These are phyloP conservation scores for Bostrychus sinensis DNA, from an alignment of 2,113 vertebrate species.

Conservation along the genomic window DNA sequence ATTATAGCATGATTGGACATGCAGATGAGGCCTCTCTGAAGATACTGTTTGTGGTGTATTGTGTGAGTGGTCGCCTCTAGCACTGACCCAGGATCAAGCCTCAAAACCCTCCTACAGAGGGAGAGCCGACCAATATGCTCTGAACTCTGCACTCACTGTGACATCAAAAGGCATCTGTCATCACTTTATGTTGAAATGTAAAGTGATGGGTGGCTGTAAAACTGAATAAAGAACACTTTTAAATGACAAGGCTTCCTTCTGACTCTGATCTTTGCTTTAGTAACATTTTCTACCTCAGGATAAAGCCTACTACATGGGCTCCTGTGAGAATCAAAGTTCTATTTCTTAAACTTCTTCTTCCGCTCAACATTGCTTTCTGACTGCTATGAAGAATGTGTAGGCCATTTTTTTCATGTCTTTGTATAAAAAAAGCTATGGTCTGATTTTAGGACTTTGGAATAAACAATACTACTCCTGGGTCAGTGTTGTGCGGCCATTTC, in stretches of 20 bases:
- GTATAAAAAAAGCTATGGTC: neutral
- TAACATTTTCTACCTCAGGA: conserved; percentile 14
- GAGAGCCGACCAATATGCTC: neutral
- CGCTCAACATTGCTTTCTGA: neutral
- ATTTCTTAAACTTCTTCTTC: neutral
- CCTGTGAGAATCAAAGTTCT: neutral
- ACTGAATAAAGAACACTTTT: neutral
- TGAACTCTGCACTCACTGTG: conserved; percentile 26
- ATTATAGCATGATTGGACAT: conserved; percentile 34
- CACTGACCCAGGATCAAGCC: conserved; percentile 53
- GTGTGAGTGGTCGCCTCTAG: conserved; percentile 47
- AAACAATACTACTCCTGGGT: conserved; percentile 44
- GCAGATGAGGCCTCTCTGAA: conserved; percentile 25
- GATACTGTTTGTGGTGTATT: conserved; percentile 13
- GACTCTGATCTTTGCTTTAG: conserved; percentile 14
- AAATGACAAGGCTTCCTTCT: neutral
- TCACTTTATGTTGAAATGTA: conserved; percentile 1
- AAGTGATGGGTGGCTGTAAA: conserved; percentile 17
- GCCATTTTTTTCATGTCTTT: neutral
- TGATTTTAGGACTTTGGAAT: too few species aligned
- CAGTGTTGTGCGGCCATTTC: conserved; percentile 46
- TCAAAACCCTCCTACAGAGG: neutral
- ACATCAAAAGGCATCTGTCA: conserved; percentile 20
- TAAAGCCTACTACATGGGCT: neutral
- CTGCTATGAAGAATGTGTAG: neutral